Percentiles rank a stretch among this genome's conserved stretches.
These are phyloP conservation scores for Boleophthalmus pectinirostris DNA, from an alignment of 2,113 vertebrate genomes.

Conservation along the genomic window DNA sequence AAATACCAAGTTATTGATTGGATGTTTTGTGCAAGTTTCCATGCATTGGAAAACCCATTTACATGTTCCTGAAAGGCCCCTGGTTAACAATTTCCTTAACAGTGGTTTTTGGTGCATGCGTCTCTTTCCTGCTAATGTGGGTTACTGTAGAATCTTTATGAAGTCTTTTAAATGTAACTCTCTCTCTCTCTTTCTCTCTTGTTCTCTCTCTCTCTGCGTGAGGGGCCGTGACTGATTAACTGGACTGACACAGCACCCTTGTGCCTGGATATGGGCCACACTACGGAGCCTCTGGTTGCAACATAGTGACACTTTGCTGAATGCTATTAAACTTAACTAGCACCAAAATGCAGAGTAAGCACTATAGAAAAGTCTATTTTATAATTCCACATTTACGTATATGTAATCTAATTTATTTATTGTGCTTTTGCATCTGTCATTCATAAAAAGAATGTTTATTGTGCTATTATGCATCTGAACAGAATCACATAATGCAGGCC, in stretches of 20 bases:
- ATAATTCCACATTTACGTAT: too few species aligned
- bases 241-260: conserved; percentile 26
- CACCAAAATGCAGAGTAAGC: conserved; percentile 31
- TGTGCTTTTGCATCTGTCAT: neutral
- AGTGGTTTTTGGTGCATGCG: neutral
- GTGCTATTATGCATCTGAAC: too few species aligned
- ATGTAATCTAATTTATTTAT: neutral
- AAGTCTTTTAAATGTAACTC: neutral
- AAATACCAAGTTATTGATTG: neutral
- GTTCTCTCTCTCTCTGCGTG: neutral
- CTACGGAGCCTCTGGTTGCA: conserved; percentile 13
- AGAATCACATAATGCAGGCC: neutral
- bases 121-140: conserved; percentile 4
- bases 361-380: neutral
- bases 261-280: neutral
- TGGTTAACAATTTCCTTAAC: neutral
- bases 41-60: too few species aligned
- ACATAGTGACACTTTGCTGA: conserved; percentile 31
- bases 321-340: conserved; percentile 27
- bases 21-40: neutral
- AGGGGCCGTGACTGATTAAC: conserved; percentile 54
- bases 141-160: conserved; percentile 18
- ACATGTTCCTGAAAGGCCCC: neutral
- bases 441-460: neutral
- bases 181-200: neutral